These are phyloP conservation scores for Sturnus vulgaris DNA, from an alignment of 2,113 vertebrate genomes.

Conservation along the genomic window DNA sequence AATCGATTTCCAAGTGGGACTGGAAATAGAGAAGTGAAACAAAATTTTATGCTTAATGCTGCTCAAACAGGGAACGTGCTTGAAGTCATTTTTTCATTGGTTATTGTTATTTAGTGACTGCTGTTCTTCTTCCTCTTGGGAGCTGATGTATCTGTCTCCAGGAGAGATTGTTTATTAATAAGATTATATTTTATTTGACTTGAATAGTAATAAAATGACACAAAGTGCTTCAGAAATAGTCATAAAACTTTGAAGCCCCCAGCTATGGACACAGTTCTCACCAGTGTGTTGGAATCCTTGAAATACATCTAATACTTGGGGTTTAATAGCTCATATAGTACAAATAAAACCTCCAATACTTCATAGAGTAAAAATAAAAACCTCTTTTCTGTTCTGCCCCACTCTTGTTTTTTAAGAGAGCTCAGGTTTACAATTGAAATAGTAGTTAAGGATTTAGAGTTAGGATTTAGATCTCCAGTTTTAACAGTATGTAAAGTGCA, in stretches of 20 bases:
- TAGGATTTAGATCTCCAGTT: not conserved
- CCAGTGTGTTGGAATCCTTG: not conserved
- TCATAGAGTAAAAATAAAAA: not conserved
- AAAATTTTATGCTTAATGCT: not conserved
- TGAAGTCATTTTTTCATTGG: not conserved
- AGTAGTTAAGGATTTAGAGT: not conserved
- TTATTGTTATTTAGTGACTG: not conserved
- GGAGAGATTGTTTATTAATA: not conserved
- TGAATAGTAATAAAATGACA: not conserved
- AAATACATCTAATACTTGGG: not conserved
- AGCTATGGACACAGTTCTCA: not conserved
- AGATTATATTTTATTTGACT: not conserved
- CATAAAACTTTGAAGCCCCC: not conserved
- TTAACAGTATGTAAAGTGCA: not conserved
- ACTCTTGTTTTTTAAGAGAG: not conserved
- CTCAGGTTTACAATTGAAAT: not conserved
- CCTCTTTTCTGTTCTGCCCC: not conserved
- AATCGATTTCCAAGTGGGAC: not conserved
- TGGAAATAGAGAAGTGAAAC: rapidly evolving
- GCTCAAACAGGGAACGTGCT: not conserved
- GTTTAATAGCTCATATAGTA: not conserved
- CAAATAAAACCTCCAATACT: not conserved
- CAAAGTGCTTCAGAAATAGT: not conserved
- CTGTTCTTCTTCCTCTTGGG: not conserved
- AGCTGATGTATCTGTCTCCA: not conserved